Percentiles rank a stretch among this genome's conserved stretches.
Conservation (phyloP, 2,797 vertebrate species). For the Myripristis jacobus region DNA sequence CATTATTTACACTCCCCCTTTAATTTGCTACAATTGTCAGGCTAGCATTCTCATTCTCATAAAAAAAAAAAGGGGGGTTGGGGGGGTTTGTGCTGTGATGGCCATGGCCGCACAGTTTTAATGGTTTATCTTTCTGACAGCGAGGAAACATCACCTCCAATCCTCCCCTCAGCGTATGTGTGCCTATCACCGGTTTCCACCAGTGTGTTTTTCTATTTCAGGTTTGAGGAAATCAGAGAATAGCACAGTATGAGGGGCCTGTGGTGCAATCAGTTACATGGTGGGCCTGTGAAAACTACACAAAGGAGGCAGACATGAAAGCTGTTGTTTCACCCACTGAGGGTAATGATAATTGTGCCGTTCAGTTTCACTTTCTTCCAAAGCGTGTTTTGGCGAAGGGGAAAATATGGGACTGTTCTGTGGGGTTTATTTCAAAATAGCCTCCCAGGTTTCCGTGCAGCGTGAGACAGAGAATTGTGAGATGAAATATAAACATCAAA, state of each 20-base stretch:
- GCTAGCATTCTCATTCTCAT: constrained; percentile 45
- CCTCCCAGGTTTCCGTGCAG: background rate
- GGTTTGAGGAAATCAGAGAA: constrained; percentile 60
- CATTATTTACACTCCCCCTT: constrained; percentile 58
- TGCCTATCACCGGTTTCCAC: constrained; percentile 38
- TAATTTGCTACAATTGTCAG: constrained; percentile 36
- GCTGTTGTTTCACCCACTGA: constrained; percentile 35
- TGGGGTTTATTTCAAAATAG: constrained; percentile 3
- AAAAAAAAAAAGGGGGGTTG: no score
- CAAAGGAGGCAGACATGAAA: constrained; percentile 50
- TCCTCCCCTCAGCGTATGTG: constrained; percentile 11
- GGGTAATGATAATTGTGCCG: constrained; percentile 50
- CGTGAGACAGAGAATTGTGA: background rate
- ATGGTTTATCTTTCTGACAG: constrained; percentile 25
- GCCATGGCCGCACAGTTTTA: constrained; percentile 24
- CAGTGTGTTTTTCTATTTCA: constrained; percentile 53
- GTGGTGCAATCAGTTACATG: constrained; percentile 60
- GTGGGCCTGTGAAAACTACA: constrained; percentile 45
- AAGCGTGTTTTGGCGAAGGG: constrained; percentile 16
- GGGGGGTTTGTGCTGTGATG: constrained; percentile 47
- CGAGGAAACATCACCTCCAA: constrained; percentile 30
- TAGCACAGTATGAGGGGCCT: constrained; percentile 36
- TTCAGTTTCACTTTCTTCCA: constrained; percentile 17
- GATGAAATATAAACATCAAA: background rate
- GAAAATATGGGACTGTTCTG: background rate